Evolutionary conservation across 2,113 vertebrate species (phyloP), one percentile per base, ranked within the genome.

Genomic region (Strix aluco): DNA sequence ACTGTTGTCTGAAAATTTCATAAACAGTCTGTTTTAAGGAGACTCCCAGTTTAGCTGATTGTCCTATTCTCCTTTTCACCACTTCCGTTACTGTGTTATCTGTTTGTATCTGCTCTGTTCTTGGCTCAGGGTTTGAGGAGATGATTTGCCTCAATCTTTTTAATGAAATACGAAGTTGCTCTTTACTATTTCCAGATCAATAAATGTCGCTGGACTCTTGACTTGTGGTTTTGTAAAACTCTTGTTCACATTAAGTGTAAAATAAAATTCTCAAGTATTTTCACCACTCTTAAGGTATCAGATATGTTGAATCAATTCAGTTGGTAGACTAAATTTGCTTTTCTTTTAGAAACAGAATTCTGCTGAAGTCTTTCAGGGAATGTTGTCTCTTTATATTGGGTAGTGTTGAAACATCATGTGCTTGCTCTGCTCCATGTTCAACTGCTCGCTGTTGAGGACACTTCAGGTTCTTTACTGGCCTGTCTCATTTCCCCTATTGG

Each of bases 81-180:
- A 22, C 58, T 1, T 0, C 22, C n/a, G 44, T 83, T 82, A 11
- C 1, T 0, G 0, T 3, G 3, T 74, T 92, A 21, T 7, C 17
- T 0, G 0, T 63, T 84, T 88, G 44, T 38, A 13, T 55, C 52
- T 75, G 23, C 36, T 49, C 1, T 79, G 74, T 78, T 52, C 17
- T 81, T 86, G 47, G 13, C 38, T 75, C 13, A 32, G 32, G 12
- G 44, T 83, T 87, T 72, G 22, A 82, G 67, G 21, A 83, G 81
- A 11, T 63, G 16, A n/a, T 29, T 94, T 44, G 3, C 38, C 38
- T 91, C 3, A 1, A 3, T 55, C 15, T 72, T 83, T 71, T 63
- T 30, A 71, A 83, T 3, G 3, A 55, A 84, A 72, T 51, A 14
- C 11, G 3, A 63, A 80, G 30, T 67, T 74, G 23, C 54, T 61